Base-by-base conservation (phyloP, 2,113 vertebrate genomes). In the Eptesicus fuscus region DNA sequence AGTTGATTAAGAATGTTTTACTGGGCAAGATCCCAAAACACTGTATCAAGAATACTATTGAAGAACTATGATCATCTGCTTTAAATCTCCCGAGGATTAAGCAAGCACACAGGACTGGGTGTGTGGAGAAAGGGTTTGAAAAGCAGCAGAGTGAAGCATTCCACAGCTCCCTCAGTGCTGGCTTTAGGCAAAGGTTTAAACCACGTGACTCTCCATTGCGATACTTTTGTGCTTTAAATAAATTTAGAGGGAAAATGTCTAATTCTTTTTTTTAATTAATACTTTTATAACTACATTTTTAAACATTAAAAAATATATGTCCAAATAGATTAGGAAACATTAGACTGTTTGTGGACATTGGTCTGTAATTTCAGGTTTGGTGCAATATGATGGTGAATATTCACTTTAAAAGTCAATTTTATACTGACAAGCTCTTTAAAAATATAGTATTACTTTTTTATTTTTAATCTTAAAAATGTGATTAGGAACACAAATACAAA, bases 21-120 rank as follows among this genome's bases (percentile, higher is more conserved):
- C 82, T 90, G 32, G 2, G 17, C 30, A 79, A 88, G 87, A 90
- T 1, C 23, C 11, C 3, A 80, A 85, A 47, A 76, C 53, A 28
- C n/a, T 23, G 4, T 71, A 96, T 90, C 22, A 83, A 85, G 49
- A 95, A 79, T 92, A 77, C 47, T 85, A 37, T 90, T 76, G 71
- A 61, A 85, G 35, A 76, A 78, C 70, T 88, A 63, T 28, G 71
- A 79, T 88, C 87, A 74, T 93, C 92, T 96, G 95, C 78, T 95
- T 96, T 71, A 88, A 63, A 86, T 96, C 71, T 92, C 84, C 61
- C 25, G 37, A 42, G 82, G 73, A 95, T 88, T 59, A 95, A 67
- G 63, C 47, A 83, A 44, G 35, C 8, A 16, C 37, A 47, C 37
- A 65, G 89, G 51, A 49, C 22, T 88, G 23, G 53, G 4, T 69